A percentile compares a stretch with the other conserved stretches of the same genome.
These are phyloP conservation scores for Petroica traversi DNA, from an alignment of 2,113 vertebrate species.

Conservation along the genomic window DNA sequence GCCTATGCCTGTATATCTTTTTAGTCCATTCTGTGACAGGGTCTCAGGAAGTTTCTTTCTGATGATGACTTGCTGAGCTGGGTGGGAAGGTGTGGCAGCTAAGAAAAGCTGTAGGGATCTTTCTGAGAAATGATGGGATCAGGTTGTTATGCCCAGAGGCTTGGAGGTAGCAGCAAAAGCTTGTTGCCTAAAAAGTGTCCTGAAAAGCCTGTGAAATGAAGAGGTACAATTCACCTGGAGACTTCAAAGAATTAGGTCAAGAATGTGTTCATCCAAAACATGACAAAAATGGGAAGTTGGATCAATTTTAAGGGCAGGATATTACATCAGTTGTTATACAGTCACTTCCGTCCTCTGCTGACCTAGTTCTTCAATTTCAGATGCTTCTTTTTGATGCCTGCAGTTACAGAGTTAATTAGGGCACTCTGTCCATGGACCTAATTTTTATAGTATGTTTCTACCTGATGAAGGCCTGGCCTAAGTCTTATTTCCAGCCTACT, in stretches of 20 bases:
- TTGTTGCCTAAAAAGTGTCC: neutral
- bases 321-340: rapidly evolving
- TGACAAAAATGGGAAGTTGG: neutral
- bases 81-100: neutral
- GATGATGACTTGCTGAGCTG: neutral
- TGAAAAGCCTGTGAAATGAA: neutral
- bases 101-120: neutral
- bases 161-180: neutral
- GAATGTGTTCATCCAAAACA: neutral
- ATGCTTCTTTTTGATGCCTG: neutral
- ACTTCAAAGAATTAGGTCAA: neutral
- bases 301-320: neutral
- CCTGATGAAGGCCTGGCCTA: neutral
- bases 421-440: rapidly evolving
- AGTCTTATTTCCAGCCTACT: neutral
- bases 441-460: neutral
- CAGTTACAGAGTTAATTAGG: neutral
- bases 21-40: neutral
- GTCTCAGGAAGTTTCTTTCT: neutral
- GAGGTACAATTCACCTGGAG: neutral
- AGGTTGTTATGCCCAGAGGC: neutral
- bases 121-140: neutral
- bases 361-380: neutral
- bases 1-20: neutral
- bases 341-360: neutral